These are phyloP conservation scores for Oithona nana DNA, from an alignment of 2,888 invertebrate genomes.

Conservation along the genomic window DNA sequence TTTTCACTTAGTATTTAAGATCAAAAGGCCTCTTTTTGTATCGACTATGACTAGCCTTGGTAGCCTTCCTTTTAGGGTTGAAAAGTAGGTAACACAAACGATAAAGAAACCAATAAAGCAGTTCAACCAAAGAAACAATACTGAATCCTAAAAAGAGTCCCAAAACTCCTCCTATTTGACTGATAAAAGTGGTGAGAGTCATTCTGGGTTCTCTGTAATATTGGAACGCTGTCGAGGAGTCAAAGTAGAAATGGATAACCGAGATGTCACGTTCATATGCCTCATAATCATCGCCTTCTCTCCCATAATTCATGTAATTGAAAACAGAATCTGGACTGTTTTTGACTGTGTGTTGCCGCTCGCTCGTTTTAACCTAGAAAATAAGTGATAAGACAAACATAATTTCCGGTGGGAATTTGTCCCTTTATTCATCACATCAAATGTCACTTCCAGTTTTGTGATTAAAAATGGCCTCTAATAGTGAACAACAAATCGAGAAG, in stretches of 20 bases:
- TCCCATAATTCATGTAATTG: neutral
- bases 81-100: too few species aligned
- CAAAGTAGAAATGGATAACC: slow-evolving; percentile 4
- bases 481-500: too few species aligned
- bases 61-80: too few species aligned
- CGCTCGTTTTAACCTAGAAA: neutral
- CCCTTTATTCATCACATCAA: too few species aligned
- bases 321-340: neutral
- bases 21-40: too few species aligned
- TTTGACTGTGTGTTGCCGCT: neutral
- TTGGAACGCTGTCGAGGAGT: neutral
- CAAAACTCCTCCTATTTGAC: slow-evolving; percentile 11
- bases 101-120: slow-evolving; percentile 3
- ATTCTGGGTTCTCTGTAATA: neutral
- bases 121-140: slow-evolving; percentile 4
- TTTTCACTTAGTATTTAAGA: too few species aligned
- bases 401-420: too few species aligned
- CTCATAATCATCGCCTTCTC: neutral
- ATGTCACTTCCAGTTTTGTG: too few species aligned
- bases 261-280: slow-evolving; percentile 5
- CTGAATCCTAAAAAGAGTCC: slow-evolving; percentile 13
- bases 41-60: too few species aligned
- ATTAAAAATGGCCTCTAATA: too few species aligned
- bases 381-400: neutral
- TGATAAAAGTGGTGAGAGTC: slow-evolving; percentile 1